Conservation (phyloP, 2,888 invertebrate species). For the Subacronicta megacephala region DNA sequence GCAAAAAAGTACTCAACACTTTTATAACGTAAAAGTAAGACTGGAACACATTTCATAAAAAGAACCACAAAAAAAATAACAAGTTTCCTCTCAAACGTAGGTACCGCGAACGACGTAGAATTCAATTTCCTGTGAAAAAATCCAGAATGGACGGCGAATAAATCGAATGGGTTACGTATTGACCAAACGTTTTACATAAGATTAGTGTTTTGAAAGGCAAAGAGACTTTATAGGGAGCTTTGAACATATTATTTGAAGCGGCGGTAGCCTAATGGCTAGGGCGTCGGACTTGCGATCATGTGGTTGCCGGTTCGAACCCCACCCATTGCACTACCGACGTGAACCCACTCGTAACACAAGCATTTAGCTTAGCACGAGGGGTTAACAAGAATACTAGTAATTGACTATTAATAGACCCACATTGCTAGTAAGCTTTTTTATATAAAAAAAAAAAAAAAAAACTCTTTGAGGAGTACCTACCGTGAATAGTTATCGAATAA, state of each 20-base stretch:
- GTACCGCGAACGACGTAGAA: constrained; percentile 65
- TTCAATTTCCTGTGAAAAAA: constrained; percentile 82
- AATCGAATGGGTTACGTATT: constrained; percentile 50
- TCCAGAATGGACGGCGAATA: constrained; percentile 56
- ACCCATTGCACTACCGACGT: too few relatives aligned
- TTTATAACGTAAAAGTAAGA: constrained; percentile 50
- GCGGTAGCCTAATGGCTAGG: too few relatives aligned
- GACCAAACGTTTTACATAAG: constrained; percentile 56
- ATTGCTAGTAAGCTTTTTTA: too few relatives aligned
- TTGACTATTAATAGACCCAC: too few relatives aligned
- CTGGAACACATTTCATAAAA: constrained; percentile 48
- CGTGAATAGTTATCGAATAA: too few relatives aligned
- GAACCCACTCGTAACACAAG: too few relatives aligned
- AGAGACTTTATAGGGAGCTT: constrained; percentile 12
- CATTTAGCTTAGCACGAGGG: too few relatives aligned
- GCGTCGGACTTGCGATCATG: too few relatives aligned
- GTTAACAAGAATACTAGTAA: too few relatives aligned
- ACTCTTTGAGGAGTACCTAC: too few relatives aligned
- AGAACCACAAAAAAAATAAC: constrained; percentile 32
- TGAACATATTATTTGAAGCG: not conserved
- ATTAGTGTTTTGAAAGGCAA: constrained; percentile 43
- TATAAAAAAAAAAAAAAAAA: too few relatives aligned
- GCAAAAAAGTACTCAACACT: constrained; percentile 35
- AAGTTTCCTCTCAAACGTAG: constrained; percentile 41
- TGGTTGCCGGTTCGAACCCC: too few relatives aligned